A percentile compares a stretch with the other conserved stretches of the same genome.
These are phyloP conservation scores for Invenusta paracnida DNA, from an alignment of 2,888 invertebrate genomes.

Conservation along the genomic window DNA sequence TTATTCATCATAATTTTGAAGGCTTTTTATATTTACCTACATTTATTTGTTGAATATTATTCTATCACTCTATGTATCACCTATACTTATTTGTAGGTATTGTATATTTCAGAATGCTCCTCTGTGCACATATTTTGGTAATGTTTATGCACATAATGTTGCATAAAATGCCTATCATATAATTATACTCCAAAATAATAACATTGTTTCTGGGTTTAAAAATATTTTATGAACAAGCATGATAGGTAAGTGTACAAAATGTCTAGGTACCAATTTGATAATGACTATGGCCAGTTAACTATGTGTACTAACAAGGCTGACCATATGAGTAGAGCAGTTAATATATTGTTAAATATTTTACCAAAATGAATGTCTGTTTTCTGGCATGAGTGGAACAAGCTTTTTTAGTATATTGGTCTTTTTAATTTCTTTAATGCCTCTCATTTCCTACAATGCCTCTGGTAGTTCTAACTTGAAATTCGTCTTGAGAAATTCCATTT, in stretches of 20 bases:
- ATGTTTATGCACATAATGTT: conserved; percentile 29
- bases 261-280: conserved; percentile 26
- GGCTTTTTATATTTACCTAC: neutral
- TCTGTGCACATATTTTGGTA: conserved; percentile 27
- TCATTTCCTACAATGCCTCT: neutral
- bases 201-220: conserved; percentile 3
- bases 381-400: conserved; percentile 11
- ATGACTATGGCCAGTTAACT: conserved; percentile 29
- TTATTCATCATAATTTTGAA: neutral
- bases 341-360: conserved; percentile 23
- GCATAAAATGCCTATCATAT: conserved; percentile 20
- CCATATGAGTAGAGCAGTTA: conserved; percentile 5
- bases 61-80: neutral
- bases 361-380: conserved; percentile 22
- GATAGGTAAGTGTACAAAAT: conserved; percentile 25
- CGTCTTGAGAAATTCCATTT: neutral
- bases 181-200: neutral
- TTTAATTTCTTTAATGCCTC: neutral
- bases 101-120: conserved; percentile 15
- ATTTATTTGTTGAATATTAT: neutral
- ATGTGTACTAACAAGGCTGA: conserved; percentile 29
- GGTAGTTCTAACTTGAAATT: neutral
- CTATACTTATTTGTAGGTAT: conserved; percentile 19
- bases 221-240: conserved; percentile 23
- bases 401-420: neutral